phyloP scores from a whole-genome alignment of 2,113 vertebrate genomes.

The Triplophysa rosa region DNA sequence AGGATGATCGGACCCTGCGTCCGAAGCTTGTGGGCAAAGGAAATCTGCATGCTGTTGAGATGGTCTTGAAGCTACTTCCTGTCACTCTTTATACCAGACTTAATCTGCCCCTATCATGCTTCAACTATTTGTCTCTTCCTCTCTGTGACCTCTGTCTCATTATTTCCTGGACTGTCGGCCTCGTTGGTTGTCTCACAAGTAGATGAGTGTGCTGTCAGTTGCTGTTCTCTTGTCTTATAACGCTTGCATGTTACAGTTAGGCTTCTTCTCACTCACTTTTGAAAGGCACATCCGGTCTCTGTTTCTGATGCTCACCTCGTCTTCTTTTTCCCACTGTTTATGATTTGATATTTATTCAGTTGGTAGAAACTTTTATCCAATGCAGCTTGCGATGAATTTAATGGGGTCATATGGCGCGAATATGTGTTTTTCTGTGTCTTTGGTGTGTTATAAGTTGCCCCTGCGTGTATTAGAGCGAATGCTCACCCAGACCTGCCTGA shows the following conservation, averaged over 20 bases:
- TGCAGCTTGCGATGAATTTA: too few relatives aligned
- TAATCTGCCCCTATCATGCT: constrained; percentile 26
- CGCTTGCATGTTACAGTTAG: constrained; percentile 34
- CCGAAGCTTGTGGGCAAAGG: constrained; percentile 46
- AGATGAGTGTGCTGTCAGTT: constrained; percentile 15
- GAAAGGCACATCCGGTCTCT: constrained; percentile 31
- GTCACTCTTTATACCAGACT: constrained; percentile 17
- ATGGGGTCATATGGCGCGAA: too few relatives aligned
- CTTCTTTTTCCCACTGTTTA: constrained; percentile 19
- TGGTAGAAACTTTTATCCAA: neutral
- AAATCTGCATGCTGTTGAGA: constrained; percentile 33
- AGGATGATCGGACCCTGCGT: constrained; percentile 48
- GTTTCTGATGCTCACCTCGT: constrained; percentile 39
- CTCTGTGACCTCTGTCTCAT: constrained; percentile 31
- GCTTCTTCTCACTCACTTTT: constrained; percentile 34
- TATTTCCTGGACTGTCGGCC: constrained; percentile 29
- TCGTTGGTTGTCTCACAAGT: constrained; percentile 37
- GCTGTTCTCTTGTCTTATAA: constrained; percentile 34
- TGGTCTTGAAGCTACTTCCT: constrained; percentile 13
- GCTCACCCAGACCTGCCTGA: too few relatives aligned
- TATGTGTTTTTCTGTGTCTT: too few relatives aligned
- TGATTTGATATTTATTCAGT: neutral
- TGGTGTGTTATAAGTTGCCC: too few relatives aligned
- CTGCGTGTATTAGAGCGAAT: too few relatives aligned
- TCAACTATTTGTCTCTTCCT: constrained; percentile 30